Evolutionary conservation across 23 tunicate species (phyloP).

Genomic region (Phallusia fumigata): DNA sequence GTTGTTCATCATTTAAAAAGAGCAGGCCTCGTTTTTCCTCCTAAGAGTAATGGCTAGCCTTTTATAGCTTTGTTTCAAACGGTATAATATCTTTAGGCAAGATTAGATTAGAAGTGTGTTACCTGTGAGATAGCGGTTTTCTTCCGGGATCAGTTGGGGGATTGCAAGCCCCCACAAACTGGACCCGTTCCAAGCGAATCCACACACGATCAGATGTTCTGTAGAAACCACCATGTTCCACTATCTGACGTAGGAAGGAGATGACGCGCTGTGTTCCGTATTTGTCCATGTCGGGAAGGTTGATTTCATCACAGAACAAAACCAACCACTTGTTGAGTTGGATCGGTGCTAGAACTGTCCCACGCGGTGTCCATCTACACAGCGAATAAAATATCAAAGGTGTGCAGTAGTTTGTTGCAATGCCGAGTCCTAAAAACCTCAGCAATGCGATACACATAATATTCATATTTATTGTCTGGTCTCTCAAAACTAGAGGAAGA

Average conservation of each 20-base stretch:
- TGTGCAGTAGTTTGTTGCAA: too few relatives aligned
- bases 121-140: conserved; percentile 90
- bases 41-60: too few relatives aligned
- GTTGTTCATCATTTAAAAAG: too few relatives aligned
- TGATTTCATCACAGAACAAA: conserved; percentile 97
- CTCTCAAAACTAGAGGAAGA: too few relatives aligned
- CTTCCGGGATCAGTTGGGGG: conserved; percentile 99
- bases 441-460: too few relatives aligned
- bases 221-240: conserved; percentile 97
- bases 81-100: too few relatives aligned
- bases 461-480: too few relatives aligned
- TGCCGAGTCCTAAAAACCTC: too few relatives aligned
- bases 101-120: not conserved
- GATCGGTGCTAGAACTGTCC: conserved; percentile 90
- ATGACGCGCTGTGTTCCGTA: conserved; percentile 99
- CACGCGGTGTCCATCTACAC: conserved; percentile 88
- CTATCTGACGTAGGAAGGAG: conserved; percentile 92
- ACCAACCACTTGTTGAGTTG: conserved; percentile 99
- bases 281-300: conserved; percentile 91
- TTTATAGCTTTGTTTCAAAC: too few relatives aligned
- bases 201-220: conserved; percentile 86
- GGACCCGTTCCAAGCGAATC: conserved; percentile 87
- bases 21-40: too few relatives aligned
- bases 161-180: conserved; percentile 98
- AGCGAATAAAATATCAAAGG: too few relatives aligned